These are phyloP conservation scores for Hemiscyllium ocellatum DNA, from an alignment of 2,113 vertebrate species.

Conservation along the genomic window DNA sequence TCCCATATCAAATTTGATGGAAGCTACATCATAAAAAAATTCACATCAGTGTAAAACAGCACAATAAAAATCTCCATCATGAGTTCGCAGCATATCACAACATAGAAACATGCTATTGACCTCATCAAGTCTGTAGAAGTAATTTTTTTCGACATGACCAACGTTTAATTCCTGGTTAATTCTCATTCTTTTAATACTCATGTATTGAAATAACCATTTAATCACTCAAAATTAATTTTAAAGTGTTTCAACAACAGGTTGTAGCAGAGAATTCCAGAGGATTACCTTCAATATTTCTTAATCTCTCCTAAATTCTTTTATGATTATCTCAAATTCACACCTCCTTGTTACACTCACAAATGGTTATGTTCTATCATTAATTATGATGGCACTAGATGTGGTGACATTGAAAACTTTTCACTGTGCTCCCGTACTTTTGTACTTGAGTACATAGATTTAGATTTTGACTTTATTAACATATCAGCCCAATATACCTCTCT, in stretches of 20 bases:
- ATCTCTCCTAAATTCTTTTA: neutral
- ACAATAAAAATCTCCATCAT: neutral
- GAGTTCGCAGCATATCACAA: neutral
- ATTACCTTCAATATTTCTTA: neutral
- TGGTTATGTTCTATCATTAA: neutral
- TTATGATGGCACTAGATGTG: too few species aligned
- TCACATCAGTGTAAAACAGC: too few species aligned
- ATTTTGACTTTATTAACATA: too few species aligned
- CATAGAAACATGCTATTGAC: neutral
- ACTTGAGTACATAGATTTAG: too few species aligned
- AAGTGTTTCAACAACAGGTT: neutral
- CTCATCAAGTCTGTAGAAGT: neutral
- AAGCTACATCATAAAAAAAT: neutral
- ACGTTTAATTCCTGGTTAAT: neutral
- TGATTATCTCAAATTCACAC: constrained; percentile 20
- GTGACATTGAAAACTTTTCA: too few species aligned
- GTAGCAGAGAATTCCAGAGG: neutral
- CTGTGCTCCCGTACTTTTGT: too few species aligned
- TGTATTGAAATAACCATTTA: neutral
- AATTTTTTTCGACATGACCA: neutral
- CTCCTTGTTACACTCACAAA: neutral
- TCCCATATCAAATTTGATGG: neutral
- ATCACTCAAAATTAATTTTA: neutral
- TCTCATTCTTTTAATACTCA: neutral
- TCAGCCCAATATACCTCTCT: neutral